Conservation (phyloP, 2,888 invertebrate genomes). For the Temnothorax ravouxi region DNA sequence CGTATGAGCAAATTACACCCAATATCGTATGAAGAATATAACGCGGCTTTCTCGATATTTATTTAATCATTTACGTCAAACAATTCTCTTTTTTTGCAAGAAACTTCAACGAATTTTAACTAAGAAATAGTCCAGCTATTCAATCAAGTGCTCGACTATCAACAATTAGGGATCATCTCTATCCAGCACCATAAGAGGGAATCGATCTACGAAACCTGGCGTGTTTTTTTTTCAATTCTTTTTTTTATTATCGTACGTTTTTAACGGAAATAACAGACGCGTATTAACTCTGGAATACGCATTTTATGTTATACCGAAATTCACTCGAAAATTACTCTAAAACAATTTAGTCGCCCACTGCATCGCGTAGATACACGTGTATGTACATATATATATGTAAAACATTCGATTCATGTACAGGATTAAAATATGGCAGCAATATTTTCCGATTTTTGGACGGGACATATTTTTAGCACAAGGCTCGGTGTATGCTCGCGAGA, state of each 20-base stretch:
- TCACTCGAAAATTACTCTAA: conserved; percentile 14
- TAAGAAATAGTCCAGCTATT: conserved; percentile 56
- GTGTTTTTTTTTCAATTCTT: neutral
- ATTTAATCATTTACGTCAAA: neutral
- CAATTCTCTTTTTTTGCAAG: neutral
- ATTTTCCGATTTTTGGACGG: conserved; percentile 44
- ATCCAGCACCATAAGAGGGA: conserved; percentile 24
- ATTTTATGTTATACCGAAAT: neutral
- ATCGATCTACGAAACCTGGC: conserved; percentile 51
- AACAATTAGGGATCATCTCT: conserved; percentile 30
- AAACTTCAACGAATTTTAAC: conserved; percentile 31
- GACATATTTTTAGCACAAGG: conserved; percentile 6
- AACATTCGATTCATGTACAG: conserved; percentile 2
- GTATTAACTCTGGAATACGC: conserved; percentile 38
- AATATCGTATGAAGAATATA: neutral
- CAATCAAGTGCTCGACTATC: conserved; percentile 19
- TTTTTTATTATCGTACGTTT: neutral
- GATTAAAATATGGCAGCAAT: conserved; percentile 43
- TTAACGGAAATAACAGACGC: conserved; percentile 29
- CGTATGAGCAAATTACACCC: conserved; percentile 18
- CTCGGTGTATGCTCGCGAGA: neutral
- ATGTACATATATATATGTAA: neutral
- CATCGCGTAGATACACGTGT: neutral
- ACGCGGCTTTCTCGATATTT: neutral
- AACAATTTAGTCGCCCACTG: conserved; percentile 1